Evolutionary conservation across 2,888 invertebrate species (phyloP), one percentile per base, ranked within the genome.

Genomic region (Standfussiana lucernea): DNA sequence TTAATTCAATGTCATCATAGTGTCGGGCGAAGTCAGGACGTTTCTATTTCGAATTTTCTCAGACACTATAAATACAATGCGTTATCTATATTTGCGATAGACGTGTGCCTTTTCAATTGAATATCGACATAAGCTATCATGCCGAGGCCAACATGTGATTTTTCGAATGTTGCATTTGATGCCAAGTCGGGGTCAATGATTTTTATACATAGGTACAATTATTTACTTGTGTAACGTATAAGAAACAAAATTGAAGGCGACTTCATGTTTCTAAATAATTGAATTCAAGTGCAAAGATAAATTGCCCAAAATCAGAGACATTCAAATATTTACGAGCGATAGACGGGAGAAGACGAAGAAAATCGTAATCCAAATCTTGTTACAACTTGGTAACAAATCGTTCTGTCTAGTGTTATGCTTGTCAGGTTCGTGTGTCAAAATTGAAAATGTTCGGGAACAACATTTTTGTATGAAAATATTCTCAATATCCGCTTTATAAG

Each of bases 1-100:
- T 91, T 89, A 90, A 90, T 91, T 93, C 94, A 95, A 93, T 94
- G 95, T 93, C 93, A 91, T 76, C 84, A 89, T 84, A 88, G 80
- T 86, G 86, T 85, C 90, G 88, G 82, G 77, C 79, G 86, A 80
- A 90, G 86, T 86, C 83, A 87, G 82, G 79, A 84, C 80, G 86
- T 74, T 70, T 84, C 86, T 90, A 85, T 88, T 88, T 89, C 37
- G 78, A 86, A 86, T 82, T 79, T 80, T 78, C 73, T 72, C 62
- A 69, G 47, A 53, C 50, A 69, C 50, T 81, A 71, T 79, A 84
- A 72, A 40, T 62, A 66, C 47, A 72, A 79, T 85, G 62, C 74
- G 66, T 79, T 80, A 77, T 79, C 67, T 79, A 40, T 75, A 61
- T 79, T 76, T 77, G 79, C 62, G 24, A 83, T 77, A 64, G 69